Evolutionary conservation across 1,140 invertebrate species (phyloP), one percentile per base, ranked within the genome.

Genomic region (Lucilia sericata): DNA sequence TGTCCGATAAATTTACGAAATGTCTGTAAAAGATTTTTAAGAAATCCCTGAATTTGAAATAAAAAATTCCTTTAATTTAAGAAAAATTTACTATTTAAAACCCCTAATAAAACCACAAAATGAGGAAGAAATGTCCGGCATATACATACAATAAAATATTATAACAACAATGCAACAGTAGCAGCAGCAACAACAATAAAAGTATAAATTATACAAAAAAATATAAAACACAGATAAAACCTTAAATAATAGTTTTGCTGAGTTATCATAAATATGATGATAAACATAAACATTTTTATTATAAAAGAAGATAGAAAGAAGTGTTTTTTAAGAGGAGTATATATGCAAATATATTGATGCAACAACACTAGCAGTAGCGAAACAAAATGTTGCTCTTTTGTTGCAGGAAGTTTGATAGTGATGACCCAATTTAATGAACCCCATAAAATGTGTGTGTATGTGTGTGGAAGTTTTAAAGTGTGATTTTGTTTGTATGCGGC

Each of bases 371-470:
- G n/a, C 42, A 42, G 5, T 30, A 42, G 5, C 42, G 42, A 42
- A 42, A 42, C 12, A 70, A 70, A 70, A 21, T 70, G 65, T 25
- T 70, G 19, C 65, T 70, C 65, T 70, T 70, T 70, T 70, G 65
- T 70, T 70, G 65, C 65, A 70, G 65, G 65, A 70, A 70, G 65
- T 70, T 70, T 70, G 19, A 70, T 70, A 70, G 65, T 70, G 65
- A 70, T 70, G 65, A 70, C 65, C 65, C 65, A 70, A 70, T 70
- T 70, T 70, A 70, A 70, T 70, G 65, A 70, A 70, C 65, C 65
- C 65, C 65, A 70, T 70, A 70, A 70, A 70, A 19, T 70, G n/a
- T 70, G 21, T 60, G 7, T 60, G 17, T n/a, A 14, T 42, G 10
- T 42, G 42, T 42, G 10, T 42, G 5, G 0, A 7, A 8, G 5